These are phyloP conservation scores for Synergus laeviventris DNA, from an alignment of 2,888 invertebrate species.

Conservation along the genomic window DNA sequence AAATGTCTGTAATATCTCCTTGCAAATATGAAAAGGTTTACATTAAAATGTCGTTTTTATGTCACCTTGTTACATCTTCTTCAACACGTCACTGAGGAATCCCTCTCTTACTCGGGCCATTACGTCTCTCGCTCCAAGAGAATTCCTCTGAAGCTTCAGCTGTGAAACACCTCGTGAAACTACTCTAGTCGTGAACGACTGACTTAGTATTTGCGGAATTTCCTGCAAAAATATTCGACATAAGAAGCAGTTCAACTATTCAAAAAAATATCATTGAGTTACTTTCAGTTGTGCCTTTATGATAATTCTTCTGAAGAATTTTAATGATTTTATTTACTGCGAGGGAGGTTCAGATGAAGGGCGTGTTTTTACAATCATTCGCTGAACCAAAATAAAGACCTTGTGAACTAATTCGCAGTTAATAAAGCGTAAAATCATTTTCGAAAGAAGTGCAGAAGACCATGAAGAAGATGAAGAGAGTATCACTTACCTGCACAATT, in stretches of 20 bases:
- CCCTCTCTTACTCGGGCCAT: constrained; percentile 2
- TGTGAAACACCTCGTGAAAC: constrained; percentile 16
- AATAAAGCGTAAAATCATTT: constrained; percentile 4
- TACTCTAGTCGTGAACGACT: constrained; percentile 9
- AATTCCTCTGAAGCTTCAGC: constrained; percentile 10
- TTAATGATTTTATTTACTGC: not conserved
- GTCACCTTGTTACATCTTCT: constrained; percentile 30
- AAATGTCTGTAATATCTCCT: constrained; percentile 12
- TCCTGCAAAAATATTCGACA: not conserved
- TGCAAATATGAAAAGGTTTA: constrained; percentile 6
- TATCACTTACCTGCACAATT: not conserved
- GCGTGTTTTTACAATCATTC: not conserved
- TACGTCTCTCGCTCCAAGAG: not conserved
- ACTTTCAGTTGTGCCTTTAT: not conserved
- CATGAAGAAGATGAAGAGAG: not conserved
- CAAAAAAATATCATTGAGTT: not conserved
- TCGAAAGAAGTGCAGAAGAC: not conserved
- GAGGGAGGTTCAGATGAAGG: not conserved
- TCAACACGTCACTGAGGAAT: constrained; percentile 13
- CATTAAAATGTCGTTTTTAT: constrained; percentile 23
- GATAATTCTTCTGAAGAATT: not conserved
- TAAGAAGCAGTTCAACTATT: not conserved
- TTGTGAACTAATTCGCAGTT: not conserved
- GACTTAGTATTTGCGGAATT: constrained; percentile 25
- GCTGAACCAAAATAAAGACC: not conserved